Conservation (phyloP, 1,140 invertebrate genomes). For the Melitaea cinxia region DNA sequence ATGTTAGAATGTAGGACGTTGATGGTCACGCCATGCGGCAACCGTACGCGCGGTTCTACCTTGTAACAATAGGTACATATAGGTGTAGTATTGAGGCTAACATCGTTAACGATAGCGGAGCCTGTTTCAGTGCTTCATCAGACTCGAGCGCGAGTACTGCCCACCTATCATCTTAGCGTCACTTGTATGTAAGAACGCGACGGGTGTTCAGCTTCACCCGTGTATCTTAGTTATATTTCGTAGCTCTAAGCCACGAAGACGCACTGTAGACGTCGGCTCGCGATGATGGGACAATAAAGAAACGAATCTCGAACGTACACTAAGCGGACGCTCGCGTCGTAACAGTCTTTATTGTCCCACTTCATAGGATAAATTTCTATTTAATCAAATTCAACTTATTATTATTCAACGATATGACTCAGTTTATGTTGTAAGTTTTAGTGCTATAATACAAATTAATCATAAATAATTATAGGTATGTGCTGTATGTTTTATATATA, state of each 20-base stretch:
- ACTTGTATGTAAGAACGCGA: constrained; percentile 14
- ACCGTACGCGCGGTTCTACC: constrained; percentile 15
- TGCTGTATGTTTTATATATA: constrained; percentile 60
- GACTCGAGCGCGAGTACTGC: not conserved
- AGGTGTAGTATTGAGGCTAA: constrained; percentile 33
- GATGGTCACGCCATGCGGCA: constrained; percentile 31
- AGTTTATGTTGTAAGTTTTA: constrained; percentile 47
- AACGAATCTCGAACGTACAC: constrained; percentile 4
- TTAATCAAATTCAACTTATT: constrained; percentile 30
- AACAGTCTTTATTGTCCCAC: constrained; percentile 39
- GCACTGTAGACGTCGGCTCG: constrained; percentile 24
- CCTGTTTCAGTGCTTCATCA: constrained; percentile 39
- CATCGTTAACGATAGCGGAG: constrained; percentile 23
- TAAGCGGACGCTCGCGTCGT: not conserved
- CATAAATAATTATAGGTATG: constrained; percentile 57
- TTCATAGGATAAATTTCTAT: constrained; percentile 36
- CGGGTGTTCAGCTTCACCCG: constrained; percentile 12
- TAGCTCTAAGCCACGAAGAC: constrained; percentile 17
- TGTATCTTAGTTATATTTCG: constrained; percentile 22
- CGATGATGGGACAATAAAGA: constrained; percentile 33
- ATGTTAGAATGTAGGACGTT: constrained; percentile 56
- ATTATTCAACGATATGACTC: constrained; percentile 33
- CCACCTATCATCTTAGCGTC: not conserved
- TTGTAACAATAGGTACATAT: constrained; percentile 26
- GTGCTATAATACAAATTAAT: constrained; percentile 63